Percentiles rank a stretch among this genome's conserved stretches.
Evolutionary conservation across 2,797 vertebrate species (phyloP).

Genomic region (Myiothlypis chrysogaster): DNA sequence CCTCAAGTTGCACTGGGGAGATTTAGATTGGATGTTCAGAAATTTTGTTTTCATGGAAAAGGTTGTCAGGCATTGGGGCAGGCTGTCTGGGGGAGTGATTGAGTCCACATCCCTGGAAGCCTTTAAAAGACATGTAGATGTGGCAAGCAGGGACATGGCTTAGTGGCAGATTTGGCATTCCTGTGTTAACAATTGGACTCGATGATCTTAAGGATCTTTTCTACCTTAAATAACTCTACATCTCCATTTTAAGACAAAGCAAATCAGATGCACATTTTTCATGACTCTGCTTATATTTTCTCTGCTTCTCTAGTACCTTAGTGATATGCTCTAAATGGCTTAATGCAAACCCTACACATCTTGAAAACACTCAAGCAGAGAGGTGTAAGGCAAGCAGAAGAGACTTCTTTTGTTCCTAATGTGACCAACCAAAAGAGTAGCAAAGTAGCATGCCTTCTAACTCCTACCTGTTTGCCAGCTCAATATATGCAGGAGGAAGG

Average conservation of each 20-base stretch:
- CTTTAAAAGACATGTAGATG: background rate
- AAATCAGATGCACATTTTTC: background rate
- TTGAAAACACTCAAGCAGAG: background rate
- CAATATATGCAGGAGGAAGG: background rate
- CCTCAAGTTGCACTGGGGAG: accelerated
- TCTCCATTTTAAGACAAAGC: background rate
- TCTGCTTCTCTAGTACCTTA: background rate
- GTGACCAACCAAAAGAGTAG: background rate
- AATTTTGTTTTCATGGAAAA: background rate
- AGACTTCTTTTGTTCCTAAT: background rate
- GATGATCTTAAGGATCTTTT: background rate
- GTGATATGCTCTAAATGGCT: background rate
- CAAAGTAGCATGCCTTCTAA: background rate
- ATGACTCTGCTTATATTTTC: background rate
- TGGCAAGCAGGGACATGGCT: background rate
- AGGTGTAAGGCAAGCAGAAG: background rate
- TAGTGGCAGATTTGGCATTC: background rate
- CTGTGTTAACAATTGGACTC: background rate
- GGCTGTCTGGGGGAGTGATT: background rate
- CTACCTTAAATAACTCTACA: background rate
- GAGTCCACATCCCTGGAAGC: background rate
- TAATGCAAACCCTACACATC: background rate
- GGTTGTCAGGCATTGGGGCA: background rate
- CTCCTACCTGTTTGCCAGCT: background rate
- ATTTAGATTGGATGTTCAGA: background rate